These are phyloP conservation scores for Serranus cabrilla DNA, from an alignment of 2,797 vertebrate genomes.

Conservation along the genomic window DNA sequence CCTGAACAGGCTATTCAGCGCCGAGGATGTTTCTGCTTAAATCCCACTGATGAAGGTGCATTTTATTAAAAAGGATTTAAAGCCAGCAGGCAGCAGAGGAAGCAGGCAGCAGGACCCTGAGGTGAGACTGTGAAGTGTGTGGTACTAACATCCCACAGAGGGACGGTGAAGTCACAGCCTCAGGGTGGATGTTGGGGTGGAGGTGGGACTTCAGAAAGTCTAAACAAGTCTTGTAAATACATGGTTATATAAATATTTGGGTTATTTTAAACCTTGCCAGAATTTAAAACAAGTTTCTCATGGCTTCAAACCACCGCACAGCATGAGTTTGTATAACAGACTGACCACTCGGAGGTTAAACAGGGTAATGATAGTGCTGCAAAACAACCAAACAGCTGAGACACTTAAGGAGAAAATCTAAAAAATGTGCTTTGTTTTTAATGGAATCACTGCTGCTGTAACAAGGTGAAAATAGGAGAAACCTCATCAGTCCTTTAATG, in stretches of 20 bases:
- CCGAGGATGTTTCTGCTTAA: conserved; percentile 26
- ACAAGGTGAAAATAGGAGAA: no score
- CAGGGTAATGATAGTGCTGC: neutral
- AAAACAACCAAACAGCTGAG: no score
- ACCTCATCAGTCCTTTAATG: neutral
- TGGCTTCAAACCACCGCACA: neutral
- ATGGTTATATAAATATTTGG: no score
- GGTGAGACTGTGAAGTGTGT: neutral
- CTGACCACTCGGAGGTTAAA: neutral
- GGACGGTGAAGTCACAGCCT: no score
- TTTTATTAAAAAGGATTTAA: conserved; percentile 42
- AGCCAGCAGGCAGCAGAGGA: conserved; percentile 6
- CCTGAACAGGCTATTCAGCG: conserved; percentile 29
- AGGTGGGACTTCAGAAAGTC: no score
- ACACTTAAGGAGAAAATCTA: no score
- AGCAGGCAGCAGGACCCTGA: neutral
- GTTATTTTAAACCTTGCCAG: no score
- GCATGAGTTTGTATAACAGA: neutral
- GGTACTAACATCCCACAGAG: no score
- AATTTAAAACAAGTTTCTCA: neutral
- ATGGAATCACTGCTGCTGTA: neutral
- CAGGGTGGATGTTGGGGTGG: no score
- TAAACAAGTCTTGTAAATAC: no score
- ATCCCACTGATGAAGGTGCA: conserved; percentile 37
- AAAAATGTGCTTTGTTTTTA: no score